Base-by-base conservation (phyloP, 2,113 vertebrate species). In the Ifrita kowaldi region DNA sequence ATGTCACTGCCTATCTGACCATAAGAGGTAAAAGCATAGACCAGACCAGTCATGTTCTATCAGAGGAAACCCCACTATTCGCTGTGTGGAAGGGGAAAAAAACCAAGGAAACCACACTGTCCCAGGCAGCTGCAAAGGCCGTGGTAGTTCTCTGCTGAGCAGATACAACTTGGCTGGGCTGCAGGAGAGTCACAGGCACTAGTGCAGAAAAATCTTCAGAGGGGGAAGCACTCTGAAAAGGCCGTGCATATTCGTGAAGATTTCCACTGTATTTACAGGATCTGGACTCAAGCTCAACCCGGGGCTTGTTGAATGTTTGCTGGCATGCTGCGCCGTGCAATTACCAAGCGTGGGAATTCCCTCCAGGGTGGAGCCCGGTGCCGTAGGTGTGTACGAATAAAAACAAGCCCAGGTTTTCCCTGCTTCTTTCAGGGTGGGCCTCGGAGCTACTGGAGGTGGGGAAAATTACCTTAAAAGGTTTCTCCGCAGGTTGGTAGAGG, bases 341-440 rank as follows among this genome's bases (percentile, higher is more conserved):
- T 85, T 68, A 78, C 27, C 5, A 0, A 19, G 80, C 11, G 63
- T 92, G 88, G 93, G 92, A 97, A 97, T 94, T 94, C 93, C 96
- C 95, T 95, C 5, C 71, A 42, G 84, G 96, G 86, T 32, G 94
- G 75, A 93, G 91, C 64, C 41, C 39, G 9, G 9, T 11, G 37
- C 77, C 3, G 4, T 32, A 52, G 89, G 76, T 52, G 80, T 44
- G 81, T 30, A 59, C 22, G 33, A 22, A 82, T 55, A 63, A 67
- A 76, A 55, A 86, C 84, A 68, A 77, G 60, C 32, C 9, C 35
- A 85, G 87, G 50, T 86, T 78, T 65, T 50, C 46, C 10, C 41
- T n/a, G 49, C 69, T 75, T 15, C 47, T 53, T 13, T 39, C 81
- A 65, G 77, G 73, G 88, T 84, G 95, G 87, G 69, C 75, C 87